phyloP scores from a whole-genome alignment of 2,113 vertebrate genomes.

The Apeltes quadracus region DNA sequence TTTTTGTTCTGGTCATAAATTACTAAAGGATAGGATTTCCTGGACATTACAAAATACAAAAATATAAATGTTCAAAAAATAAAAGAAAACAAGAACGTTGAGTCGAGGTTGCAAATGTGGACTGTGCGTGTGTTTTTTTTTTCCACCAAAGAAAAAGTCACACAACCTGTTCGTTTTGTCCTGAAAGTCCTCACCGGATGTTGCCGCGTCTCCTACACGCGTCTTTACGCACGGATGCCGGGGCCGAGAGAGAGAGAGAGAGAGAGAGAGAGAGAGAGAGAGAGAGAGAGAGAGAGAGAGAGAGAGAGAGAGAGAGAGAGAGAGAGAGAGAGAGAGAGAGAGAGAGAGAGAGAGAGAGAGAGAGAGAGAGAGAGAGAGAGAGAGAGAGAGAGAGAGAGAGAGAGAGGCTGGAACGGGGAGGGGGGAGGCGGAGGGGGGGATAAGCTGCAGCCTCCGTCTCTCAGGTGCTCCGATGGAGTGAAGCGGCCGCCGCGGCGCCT shows the following conservation, averaged over 20 bases:
- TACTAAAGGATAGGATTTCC: too few relatives aligned
- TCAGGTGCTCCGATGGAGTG: constrained; percentile 71
- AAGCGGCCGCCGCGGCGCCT: constrained; percentile 57
- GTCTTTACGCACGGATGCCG: constrained; percentile 36
- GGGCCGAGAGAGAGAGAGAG: constrained; percentile 61
- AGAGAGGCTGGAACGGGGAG: too few relatives aligned
- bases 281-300: too few relatives aligned
- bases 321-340: too few relatives aligned
- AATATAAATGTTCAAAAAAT: too few relatives aligned
- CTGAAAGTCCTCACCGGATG: constrained; percentile 47
- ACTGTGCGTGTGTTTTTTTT: background rate
- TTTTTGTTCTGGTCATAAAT: too few relatives aligned
- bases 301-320: too few relatives aligned
- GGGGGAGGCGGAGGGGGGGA: constrained; percentile 64
- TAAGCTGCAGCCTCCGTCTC: constrained; percentile 72
- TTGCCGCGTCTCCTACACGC: background rate
- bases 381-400: too few relatives aligned
- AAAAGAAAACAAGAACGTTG: too few relatives aligned
- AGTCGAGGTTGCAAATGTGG: background rate
- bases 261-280: constrained; percentile 31
- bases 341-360: too few relatives aligned
- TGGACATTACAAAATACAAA: too few relatives aligned
- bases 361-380: too few relatives aligned
- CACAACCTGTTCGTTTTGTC: constrained; percentile 25
- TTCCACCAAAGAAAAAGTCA: background rate